Evolutionary conservation across 2,797 vertebrate genomes (phyloP).

Genomic region (Falco concolor): DNA sequence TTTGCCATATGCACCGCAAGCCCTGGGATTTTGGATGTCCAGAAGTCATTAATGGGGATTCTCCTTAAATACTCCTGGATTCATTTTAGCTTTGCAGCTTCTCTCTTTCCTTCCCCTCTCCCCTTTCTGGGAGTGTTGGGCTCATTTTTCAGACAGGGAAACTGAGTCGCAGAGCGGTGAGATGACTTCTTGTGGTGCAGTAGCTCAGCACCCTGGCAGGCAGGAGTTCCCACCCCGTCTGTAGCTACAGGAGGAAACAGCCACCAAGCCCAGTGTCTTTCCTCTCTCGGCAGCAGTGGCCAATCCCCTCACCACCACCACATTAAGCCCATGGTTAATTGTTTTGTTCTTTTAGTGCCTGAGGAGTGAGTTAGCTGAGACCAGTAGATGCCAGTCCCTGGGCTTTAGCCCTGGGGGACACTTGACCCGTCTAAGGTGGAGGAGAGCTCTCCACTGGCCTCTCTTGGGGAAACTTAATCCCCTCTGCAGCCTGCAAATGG

Average conservation of each 20-base stretch:
- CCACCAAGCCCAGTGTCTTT: not conserved
- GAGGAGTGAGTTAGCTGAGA: not conserved
- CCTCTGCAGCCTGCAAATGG: not conserved
- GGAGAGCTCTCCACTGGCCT: not conserved
- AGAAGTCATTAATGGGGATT: not conserved
- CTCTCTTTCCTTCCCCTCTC: not conserved
- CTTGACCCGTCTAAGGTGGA: conserved; percentile 19
- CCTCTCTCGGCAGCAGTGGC: not conserved
- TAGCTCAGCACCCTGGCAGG: not conserved
- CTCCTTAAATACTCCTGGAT: not conserved
- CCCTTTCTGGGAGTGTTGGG: not conserved
- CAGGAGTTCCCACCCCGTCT: not conserved
- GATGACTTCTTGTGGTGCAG: not conserved
- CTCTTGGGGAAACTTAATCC: conserved; percentile 34
- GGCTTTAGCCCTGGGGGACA: not conserved
- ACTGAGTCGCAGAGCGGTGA: not conserved
- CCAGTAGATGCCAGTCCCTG: not conserved
- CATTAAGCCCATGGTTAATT: not conserved
- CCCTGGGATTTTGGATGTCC: not conserved
- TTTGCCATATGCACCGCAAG: not conserved
- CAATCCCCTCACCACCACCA: rapidly evolving
- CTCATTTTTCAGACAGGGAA: not conserved
- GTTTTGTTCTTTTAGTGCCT: not conserved
- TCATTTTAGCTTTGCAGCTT: not conserved
- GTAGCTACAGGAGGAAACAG: not conserved